phyloP scores from a whole-genome alignment of 2,797 vertebrate species.

The Cuniculus paca region DNA sequence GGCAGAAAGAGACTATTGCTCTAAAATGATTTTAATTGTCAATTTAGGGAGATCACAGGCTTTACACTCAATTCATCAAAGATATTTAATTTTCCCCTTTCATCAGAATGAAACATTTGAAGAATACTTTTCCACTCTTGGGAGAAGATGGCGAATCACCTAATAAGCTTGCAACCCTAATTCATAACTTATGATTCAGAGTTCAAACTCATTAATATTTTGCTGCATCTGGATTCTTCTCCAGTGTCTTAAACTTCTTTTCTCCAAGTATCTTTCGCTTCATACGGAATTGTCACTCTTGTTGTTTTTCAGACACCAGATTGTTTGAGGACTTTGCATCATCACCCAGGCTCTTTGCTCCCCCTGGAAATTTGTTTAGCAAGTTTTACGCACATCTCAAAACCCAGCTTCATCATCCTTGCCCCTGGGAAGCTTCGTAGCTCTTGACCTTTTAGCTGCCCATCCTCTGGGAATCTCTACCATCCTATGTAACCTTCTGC shows the following conservation, averaged over 20 bases:
- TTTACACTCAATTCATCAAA: slow-evolving; percentile 26
- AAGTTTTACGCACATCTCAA: neutral
- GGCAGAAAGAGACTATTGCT: slow-evolving; percentile 20
- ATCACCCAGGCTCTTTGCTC: neutral
- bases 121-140: slow-evolving; percentile 29
- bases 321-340: neutral
- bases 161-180: slow-evolving; percentile 19
- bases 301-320: neutral
- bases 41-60: neutral
- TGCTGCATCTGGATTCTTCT: neutral
- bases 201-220: neutral
- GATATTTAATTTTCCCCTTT: slow-evolving; percentile 59
- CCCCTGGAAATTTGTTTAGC: neutral
- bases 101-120: slow-evolving; percentile 43
- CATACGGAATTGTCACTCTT: neutral
- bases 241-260: neutral
- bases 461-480: neutral
- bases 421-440: neutral
- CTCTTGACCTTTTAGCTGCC: neutral
- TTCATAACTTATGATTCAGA: slow-evolving; percentile 30
- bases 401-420: neutral
- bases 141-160: neutral
- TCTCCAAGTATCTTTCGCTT: slow-evolving; percentile 1
- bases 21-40: slow-evolving; percentile 24
- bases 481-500: neutral